Evolutionary conservation across 2,797 vertebrate genomes (phyloP).

Genomic region (Hephaestus fuliginosus): DNA sequence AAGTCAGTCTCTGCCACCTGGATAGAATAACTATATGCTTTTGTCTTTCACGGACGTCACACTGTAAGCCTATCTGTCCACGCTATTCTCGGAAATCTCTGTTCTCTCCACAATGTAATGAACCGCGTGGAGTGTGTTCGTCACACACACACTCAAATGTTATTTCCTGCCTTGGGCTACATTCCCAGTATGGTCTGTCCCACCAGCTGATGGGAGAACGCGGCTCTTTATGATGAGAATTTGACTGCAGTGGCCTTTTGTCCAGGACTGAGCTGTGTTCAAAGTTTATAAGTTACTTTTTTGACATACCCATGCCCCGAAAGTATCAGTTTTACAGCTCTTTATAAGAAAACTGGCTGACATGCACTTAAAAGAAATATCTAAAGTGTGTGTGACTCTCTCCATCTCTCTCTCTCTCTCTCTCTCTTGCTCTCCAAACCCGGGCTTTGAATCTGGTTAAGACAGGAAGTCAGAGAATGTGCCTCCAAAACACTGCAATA

Average conservation of each 20-base stretch:
- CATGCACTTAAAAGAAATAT: not conserved
- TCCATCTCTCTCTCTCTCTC: not conserved
- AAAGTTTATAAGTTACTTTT: conserved; percentile 29
- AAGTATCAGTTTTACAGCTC: not conserved
- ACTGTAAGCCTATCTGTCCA: not conserved
- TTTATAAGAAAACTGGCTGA: not conserved
- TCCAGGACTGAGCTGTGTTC: conserved; percentile 35
- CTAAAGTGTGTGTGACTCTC: not conserved
- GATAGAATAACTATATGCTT: conserved; percentile 30
- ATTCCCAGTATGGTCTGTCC: conserved; percentile 61
- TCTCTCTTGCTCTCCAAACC: not conserved
- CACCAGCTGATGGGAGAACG: conserved; percentile 60
- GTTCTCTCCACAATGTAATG: not conserved
- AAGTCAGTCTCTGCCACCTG: conserved; percentile 43
- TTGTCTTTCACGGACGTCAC: conserved; percentile 9
- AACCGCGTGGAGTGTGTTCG: conserved; percentile 14
- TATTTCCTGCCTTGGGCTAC: conserved; percentile 66
- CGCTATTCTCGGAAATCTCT: not conserved
- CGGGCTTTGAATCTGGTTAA: not conserved
- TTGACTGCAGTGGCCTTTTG: conserved; percentile 62
- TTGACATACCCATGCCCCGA: not conserved
- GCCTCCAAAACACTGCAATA: conserved; percentile 1
- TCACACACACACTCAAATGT: conserved; percentile 54
- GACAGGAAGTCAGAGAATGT: conserved; percentile 10
- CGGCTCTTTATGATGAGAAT: conserved; percentile 50